Percentiles rank a stretch among this genome's conserved stretches.
These are phyloP conservation scores for Formica aserva DNA, from an alignment of 2,888 invertebrate species.

Conservation along the genomic window DNA sequence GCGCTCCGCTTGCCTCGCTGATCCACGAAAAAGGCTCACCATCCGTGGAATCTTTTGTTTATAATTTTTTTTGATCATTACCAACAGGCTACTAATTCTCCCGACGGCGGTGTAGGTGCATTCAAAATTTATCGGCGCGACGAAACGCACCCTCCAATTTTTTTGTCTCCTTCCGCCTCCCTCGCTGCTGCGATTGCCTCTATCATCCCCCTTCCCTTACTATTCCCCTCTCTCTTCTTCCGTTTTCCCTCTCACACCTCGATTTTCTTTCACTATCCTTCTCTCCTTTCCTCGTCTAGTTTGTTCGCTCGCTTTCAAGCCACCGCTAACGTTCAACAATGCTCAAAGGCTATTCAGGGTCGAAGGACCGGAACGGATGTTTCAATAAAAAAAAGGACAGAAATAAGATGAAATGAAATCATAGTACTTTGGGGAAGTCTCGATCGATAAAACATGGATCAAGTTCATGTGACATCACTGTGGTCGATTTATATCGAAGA, in stretches of 20 bases:
- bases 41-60: slow-evolving; percentile 86
- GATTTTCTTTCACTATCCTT: slow-evolving; percentile 38
- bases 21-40: slow-evolving; percentile 85
- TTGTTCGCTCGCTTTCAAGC: slow-evolving; percentile 67
- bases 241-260: slow-evolving; percentile 46
- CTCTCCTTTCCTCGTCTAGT: slow-evolving; percentile 40
- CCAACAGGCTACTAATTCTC: slow-evolving; percentile 82
- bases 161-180: slow-evolving; percentile 57
- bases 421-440: neutral
- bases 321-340: slow-evolving; percentile 67
- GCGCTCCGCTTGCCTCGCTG: slow-evolving; percentile 83
- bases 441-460: neutral
- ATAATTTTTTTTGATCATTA: slow-evolving; percentile 86
- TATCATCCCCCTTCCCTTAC: slow-evolving; percentile 38
- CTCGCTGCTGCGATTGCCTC: slow-evolving; percentile 64
- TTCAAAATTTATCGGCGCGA: slow-evolving; percentile 83
- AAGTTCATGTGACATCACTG: neutral
- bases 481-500: neutral
- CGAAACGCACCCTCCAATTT: slow-evolving; percentile 76
- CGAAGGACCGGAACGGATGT: slow-evolving; percentile 75
- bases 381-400: slow-evolving; percentile 58
- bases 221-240: slow-evolving; percentile 45
- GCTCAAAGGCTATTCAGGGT: slow-evolving; percentile 76
- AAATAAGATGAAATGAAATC: slow-evolving; percentile 62
- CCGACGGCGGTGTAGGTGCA: slow-evolving; percentile 81